Conservation (phyloP, 2,797 vertebrate species). For the Sebastes dallii region DNA sequence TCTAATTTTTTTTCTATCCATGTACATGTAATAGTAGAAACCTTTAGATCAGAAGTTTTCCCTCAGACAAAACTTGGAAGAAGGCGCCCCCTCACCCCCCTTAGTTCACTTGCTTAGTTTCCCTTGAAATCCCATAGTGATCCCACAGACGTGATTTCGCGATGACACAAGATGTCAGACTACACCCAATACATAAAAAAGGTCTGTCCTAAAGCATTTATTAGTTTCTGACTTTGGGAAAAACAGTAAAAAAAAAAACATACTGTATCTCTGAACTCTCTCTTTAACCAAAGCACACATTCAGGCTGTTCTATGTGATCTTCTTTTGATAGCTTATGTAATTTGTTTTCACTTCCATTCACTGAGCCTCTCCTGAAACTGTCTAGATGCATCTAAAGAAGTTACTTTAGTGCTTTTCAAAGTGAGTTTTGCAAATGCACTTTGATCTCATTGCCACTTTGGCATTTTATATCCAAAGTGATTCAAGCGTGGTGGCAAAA, state of each 20-base stretch:
- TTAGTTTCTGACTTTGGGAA: too few relatives aligned
- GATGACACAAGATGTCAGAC: background rate
- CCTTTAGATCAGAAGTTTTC: background rate
- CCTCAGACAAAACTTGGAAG: too few relatives aligned
- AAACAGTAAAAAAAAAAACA: too few relatives aligned
- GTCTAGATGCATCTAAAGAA: background rate
- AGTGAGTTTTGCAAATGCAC: background rate
- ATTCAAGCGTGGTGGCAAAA: background rate
- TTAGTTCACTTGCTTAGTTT: too few relatives aligned
- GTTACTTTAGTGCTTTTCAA: background rate
- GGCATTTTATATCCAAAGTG: slow-evolving; percentile 7
- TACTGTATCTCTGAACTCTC: too few relatives aligned
- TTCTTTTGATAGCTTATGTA: background rate
- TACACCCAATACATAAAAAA: background rate
- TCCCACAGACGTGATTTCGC: too few relatives aligned
- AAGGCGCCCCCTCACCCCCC: too few relatives aligned
- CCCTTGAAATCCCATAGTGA: too few relatives aligned
- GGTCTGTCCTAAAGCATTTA: too few relatives aligned
- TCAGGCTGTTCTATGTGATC: background rate
- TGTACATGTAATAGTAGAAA: background rate
- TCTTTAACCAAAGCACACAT: background rate
- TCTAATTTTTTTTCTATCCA: background rate
- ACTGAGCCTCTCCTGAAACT: too few relatives aligned
- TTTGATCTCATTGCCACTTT: slow-evolving; percentile 9
- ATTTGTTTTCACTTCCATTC: background rate